Conservation (phyloP, 2,888 invertebrate genomes). For the Stratiomys singularior region DNA sequence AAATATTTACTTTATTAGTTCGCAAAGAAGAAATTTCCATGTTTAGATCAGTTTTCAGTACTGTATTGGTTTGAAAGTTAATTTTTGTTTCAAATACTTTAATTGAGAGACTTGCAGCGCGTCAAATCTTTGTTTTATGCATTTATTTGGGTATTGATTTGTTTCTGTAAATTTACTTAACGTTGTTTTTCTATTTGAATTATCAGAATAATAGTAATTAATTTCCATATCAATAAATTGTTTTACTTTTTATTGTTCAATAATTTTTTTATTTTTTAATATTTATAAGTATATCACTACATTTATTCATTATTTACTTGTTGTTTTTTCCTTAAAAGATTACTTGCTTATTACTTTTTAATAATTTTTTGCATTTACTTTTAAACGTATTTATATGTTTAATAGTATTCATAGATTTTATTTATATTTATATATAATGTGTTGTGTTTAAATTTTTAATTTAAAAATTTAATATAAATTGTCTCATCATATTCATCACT, state of each 20-base stretch:
- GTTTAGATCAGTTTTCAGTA: slow-evolving; percentile 27
- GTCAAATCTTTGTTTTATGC: slow-evolving; percentile 19
- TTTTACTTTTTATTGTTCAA: slow-evolving; percentile 40
- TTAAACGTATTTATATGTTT: slow-evolving; percentile 49
- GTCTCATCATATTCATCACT: slow-evolving; percentile 46
- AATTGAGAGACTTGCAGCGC: slow-evolving; percentile 26
- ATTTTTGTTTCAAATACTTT: slow-evolving; percentile 29
- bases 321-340: slow-evolving; percentile 36
- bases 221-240: slow-evolving; percentile 41
- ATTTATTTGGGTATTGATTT: slow-evolving; percentile 33
- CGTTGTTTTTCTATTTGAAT: slow-evolving; percentile 37
- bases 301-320: slow-evolving; percentile 49
- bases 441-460: slow-evolving; percentile 48
- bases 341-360: slow-evolving; percentile 42
- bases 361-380: slow-evolving; percentile 42
- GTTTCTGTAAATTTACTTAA: slow-evolving; percentile 29
- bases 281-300: slow-evolving; percentile 52
- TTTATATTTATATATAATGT: slow-evolving; percentile 48
- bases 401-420: slow-evolving; percentile 48
- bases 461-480: slow-evolving; percentile 52
- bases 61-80: slow-evolving; percentile 27
- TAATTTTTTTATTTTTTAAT: slow-evolving; percentile 47
- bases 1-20: slow-evolving; percentile 32
- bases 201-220: slow-evolving; percentile 45
- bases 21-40: slow-evolving; percentile 22